These are phyloP conservation scores for Mormyrops boulengeri DNA, from an alignment of 2,797 vertebrate species.

Conservation along the genomic window DNA sequence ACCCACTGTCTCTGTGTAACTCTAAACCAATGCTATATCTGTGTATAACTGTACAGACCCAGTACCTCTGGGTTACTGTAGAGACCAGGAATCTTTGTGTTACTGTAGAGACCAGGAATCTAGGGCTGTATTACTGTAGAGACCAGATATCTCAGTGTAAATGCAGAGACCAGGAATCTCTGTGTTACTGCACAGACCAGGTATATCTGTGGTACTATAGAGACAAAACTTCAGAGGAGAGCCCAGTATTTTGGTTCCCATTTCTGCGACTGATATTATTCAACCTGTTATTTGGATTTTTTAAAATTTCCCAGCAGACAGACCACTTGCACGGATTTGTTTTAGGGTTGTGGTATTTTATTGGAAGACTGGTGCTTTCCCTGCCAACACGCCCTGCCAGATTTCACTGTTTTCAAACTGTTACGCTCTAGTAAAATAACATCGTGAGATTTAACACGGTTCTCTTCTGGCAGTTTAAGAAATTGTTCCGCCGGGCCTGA, in stretches of 20 bases:
- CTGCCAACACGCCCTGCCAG: not conserved
- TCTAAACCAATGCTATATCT: not conserved
- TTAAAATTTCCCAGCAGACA: not conserved
- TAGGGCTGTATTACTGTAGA: no score
- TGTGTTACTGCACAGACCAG: not conserved
- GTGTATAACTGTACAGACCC: not conserved
- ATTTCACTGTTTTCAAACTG: not conserved
- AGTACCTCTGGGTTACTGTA: not conserved
- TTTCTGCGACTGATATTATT: not conserved
- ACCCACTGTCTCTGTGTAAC: not conserved
- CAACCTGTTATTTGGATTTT: not conserved
- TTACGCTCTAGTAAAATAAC: conserved; percentile 9
- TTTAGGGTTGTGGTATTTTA: not conserved
- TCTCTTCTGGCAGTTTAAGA: not conserved
- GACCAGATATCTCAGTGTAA: not conserved
- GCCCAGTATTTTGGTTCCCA: not conserved
- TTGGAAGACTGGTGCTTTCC: not conserved
- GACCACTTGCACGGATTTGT: not conserved
- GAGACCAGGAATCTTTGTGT: not conserved
- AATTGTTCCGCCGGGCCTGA: not conserved
- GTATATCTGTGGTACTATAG: not conserved
- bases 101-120: not conserved
- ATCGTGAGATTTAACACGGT: not conserved
- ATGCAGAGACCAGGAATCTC: not conserved
- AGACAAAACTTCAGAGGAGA: not conserved